Percentiles rank a stretch among this genome's conserved stretches.
Conservation (phyloP, 2,113 vertebrate species). For the Numida meleagris region DNA sequence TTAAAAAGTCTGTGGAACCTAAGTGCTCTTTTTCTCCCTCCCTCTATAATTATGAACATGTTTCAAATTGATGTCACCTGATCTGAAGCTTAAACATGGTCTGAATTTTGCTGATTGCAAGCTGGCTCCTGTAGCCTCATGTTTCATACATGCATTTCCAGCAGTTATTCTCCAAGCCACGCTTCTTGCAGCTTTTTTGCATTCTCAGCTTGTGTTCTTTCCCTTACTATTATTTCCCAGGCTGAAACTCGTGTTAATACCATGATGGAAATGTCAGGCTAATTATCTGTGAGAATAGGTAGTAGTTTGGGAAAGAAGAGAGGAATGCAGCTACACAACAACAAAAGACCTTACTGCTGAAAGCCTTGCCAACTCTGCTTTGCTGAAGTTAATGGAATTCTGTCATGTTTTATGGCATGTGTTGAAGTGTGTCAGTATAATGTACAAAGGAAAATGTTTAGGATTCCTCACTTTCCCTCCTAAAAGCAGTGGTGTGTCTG, state of each 20-base stretch:
- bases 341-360: not conserved
- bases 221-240: not conserved
- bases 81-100: not conserved
- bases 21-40: not conserved
- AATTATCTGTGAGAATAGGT: not conserved
- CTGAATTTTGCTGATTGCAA: not conserved
- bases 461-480: not conserved
- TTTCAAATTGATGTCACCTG: not conserved
- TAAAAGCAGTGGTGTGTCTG: not conserved
- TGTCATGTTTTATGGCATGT: not conserved
- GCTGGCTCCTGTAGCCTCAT: not conserved
- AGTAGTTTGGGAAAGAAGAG: not conserved
- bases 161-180: not conserved
- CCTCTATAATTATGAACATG: not conserved
- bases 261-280: not conserved
- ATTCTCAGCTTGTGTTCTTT: slow-evolving; percentile 5
- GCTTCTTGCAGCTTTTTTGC: not conserved
- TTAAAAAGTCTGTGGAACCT: not conserved
- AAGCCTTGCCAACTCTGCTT: not conserved
- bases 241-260: not conserved
- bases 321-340: not conserved
- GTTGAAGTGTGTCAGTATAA: not conserved
- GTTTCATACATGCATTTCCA: not conserved
- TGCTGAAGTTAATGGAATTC: not conserved
- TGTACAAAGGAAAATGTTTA: not conserved